Evolutionary conservation across 2,797 vertebrate genomes (phyloP), one percentile per base, ranked within the genome.

Genomic region (Melanotaenia nigrans): DNA sequence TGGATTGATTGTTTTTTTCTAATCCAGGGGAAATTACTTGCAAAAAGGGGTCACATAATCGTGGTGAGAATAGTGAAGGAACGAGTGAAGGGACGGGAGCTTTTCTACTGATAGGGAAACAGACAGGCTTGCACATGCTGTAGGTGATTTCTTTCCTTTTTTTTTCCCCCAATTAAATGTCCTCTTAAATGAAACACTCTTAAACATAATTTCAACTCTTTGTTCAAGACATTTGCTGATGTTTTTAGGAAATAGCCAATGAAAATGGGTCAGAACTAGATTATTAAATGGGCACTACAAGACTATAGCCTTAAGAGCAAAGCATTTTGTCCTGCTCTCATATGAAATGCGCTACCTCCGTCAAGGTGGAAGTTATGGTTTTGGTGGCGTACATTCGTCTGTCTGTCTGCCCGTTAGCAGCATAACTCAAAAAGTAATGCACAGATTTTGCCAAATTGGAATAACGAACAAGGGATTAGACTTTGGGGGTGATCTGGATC

Each of bases 1-100:
- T 94, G 92, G 91, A 92, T 92, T 93, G 92, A 94, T 95, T 94
- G 92, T 92, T 93, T 71, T 94, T 94, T 93, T 92, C 89, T 94
- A 94, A 94, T 95, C 91, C 92, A 90, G 87, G 85, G 90, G 84
- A 94, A 95, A 94, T 94, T 83, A 91, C 90, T 94, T 73, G 73
- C 79, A 90, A 86, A 92, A 89, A 90, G 83, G 69, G 87, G 92
- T 93, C 90, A 89, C 68, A 76, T 83, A 91, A 86, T 90, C 81
- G 81, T 61, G 57, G 75, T 62, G 71, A 79, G 91, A 92, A 82
- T 73, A 78, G 87, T 84, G 81, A 79, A 61, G 74, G 61, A 61
- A 72, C 70, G 69, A 75, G 75, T 65, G 28, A 83, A 85, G 83
- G 72, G 75, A 85, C 71, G 62, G 65, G 73, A 78, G 81, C 64